Evolutionary conservation across 1,140 invertebrate species (phyloP), one percentile per base, ranked within the genome.

Genomic region (Plodia interpunctella): DNA sequence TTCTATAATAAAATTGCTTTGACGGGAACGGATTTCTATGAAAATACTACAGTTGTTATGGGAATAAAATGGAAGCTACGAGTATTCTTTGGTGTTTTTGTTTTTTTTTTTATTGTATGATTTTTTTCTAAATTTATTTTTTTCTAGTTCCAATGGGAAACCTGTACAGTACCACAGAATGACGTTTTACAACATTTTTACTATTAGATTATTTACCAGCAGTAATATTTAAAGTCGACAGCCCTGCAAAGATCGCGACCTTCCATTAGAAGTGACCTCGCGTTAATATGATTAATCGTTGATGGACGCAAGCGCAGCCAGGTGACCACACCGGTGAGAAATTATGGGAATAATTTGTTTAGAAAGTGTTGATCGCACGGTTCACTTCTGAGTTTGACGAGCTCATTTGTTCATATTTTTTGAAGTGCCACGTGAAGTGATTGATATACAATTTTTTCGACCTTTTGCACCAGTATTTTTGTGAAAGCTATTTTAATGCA

Each of bases 231-330:
- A 35, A 35, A 11, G 13, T 17, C 10, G 38, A 1, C 38, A 44
- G 6, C 38, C 38, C 38, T 44, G 30, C 11, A 44, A 15, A 15
- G 38, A 44, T 44, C 38, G n/a, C 13, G 6, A 44, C 38, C 38
- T 44, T 44, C 38, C 38, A 44, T 44, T 44, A 44, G n/a, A n/a
- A 44, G 1, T 44, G 38, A 44, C 38, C 38, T 44, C 38, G 15
- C 38, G 38, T 10, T 44, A 44, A 44, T 44, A 44, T 44, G 38
- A 44, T 44, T 44, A 44, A 44, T 44, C 38, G 38, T 44, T 44
- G 38, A 44, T 44, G n/a, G 38, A 44, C 38, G 38, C 38, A 44
- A 11, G 11, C 30, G 30, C 30, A 32, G 21, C 21, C 21, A 25
- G 38, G 38, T 44, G 38, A 44, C 38, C 38, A n/a, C 38, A 2